phyloP scores from a whole-genome alignment of 2,797 vertebrate species.

The Sebastes dallii region DNA sequence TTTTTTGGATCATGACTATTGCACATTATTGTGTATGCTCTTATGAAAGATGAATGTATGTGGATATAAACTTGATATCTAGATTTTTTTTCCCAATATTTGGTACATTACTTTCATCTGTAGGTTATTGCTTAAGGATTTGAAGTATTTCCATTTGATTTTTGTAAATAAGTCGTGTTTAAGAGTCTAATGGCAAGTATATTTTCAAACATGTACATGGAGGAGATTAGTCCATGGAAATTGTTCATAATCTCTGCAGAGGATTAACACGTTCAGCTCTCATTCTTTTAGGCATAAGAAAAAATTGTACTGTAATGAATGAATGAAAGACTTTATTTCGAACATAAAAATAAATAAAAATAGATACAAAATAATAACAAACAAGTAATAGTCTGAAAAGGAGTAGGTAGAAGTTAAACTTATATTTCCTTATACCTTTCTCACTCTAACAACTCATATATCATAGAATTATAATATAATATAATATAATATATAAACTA shows the following conservation, averaged over 20 bases:
- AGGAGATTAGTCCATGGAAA: not conserved
- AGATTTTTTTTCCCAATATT: not conserved
- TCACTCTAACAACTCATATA: no score
- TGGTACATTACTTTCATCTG: not conserved
- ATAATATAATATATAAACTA: no score
- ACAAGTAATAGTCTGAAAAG: no score
- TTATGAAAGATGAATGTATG: not conserved
- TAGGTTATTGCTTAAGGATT: not conserved
- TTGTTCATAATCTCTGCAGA: not conserved
- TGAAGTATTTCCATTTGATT: not conserved
- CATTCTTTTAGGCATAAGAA: not conserved
- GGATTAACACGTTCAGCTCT: not conserved
- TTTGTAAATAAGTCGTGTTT: not conserved
- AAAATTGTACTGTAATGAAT: no score
- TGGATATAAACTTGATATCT: not conserved
- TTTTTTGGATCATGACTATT: not conserved
- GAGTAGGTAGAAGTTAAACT: no score
- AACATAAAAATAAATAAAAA: no score
- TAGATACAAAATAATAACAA: no score
- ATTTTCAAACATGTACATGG: not conserved
- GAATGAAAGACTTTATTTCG: no score
- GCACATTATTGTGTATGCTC: not conserved
- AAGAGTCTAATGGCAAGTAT: not conserved
- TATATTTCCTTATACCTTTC: no score
- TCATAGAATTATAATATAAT: no score